Base-by-base conservation (phyloP, 2,797 vertebrate genomes). In the Sebastes hubbsi region DNA sequence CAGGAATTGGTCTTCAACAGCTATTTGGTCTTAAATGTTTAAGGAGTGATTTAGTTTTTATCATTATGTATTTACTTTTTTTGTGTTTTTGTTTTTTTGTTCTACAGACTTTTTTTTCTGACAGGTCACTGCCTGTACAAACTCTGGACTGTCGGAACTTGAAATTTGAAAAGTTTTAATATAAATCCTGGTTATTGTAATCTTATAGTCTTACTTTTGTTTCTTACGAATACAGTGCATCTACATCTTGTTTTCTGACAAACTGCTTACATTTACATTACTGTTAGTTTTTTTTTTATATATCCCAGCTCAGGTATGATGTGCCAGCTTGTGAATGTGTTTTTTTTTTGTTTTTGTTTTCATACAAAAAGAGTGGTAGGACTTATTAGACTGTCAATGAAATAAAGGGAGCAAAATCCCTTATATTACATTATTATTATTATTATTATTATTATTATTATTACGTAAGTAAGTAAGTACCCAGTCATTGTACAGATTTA, bases 231-330 rank as follows among this genome's bases (percentile, higher is more conserved):
- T 77, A 84, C 85, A 90, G 87, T 90, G 91, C 92, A 92, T 88
- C 80, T 80, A 88, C 84, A 88, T 92, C 80, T 91, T 93, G 93
- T 89, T 93, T 95, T 89, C 78, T 92, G 96, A 96, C 96, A 96
- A 96, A 96, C 96, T 97, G 96, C 97, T 97, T 96, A 96, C 96
- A 96, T 97, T 42, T 97, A 95, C 96, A 95, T 98, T 97, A 97
- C 96, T 97, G 96, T 98, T 97, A 89, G 96, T 92, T 95, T 96
- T 84, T 96, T 80, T 64, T 64, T 90, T 36, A 70, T 80, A 96
- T 96, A 97, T 97, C 98, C 96, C 98, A 97, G 98, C 98, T 99
- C 98, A 99, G 98, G 98, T 99, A 99, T 97, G 97, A 97, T 97
- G 97, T 99, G 97, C 97, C 97, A 97, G 97, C 97, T 98, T 97